These are phyloP conservation scores for Drosophila prolongata DNA, from an alignment of 2,888 invertebrate species.

Conservation along the genomic window DNA sequence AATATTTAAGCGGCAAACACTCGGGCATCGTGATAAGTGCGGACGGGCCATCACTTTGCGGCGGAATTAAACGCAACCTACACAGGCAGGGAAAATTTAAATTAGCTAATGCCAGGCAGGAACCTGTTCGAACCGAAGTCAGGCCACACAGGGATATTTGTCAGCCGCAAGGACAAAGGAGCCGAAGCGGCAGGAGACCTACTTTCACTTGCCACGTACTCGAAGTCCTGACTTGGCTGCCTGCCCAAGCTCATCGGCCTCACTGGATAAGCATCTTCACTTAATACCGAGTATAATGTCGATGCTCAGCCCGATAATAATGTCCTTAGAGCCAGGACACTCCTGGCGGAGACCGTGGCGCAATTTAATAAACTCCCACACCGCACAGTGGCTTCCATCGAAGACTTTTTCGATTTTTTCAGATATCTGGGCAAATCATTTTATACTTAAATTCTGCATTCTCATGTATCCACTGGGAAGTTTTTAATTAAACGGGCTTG, in stretches of 20 bases:
- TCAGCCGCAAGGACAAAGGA: constrained; percentile 42
- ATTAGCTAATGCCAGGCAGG: constrained; percentile 69
- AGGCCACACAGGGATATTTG: constrained; percentile 64
- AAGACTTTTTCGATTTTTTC: constrained; percentile 23
- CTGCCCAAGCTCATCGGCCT: constrained; percentile 18
- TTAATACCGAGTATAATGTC: constrained; percentile 77
- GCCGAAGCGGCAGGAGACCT: constrained; percentile 24
- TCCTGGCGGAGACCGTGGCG: constrained; percentile 24
- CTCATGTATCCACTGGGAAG: constrained; percentile 43
- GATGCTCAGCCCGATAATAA: constrained; percentile 74
- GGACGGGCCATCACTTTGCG: constrained; percentile 64
- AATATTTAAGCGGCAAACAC: constrained; percentile 67
- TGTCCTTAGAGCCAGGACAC: constrained; percentile 60
- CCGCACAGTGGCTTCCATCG: constrained; percentile 40
- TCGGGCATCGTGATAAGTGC: constrained; percentile 66
- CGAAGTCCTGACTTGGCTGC: constrained; percentile 31
- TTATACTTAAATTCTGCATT: constrained; percentile 50
- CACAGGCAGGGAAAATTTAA: constrained; percentile 65
- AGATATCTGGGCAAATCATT: constrained; percentile 12
- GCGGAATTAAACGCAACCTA: constrained; percentile 69
- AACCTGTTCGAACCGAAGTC: constrained; percentile 19
- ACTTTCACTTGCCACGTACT: constrained; percentile 64
- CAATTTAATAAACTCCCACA: constrained; percentile 71
- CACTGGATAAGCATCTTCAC: constrained; percentile 75
- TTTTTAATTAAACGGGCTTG: constrained; percentile 15